Evolutionary conservation across 2,888 invertebrate species (phyloP).

Genomic region (Nomada lathburiana): DNA sequence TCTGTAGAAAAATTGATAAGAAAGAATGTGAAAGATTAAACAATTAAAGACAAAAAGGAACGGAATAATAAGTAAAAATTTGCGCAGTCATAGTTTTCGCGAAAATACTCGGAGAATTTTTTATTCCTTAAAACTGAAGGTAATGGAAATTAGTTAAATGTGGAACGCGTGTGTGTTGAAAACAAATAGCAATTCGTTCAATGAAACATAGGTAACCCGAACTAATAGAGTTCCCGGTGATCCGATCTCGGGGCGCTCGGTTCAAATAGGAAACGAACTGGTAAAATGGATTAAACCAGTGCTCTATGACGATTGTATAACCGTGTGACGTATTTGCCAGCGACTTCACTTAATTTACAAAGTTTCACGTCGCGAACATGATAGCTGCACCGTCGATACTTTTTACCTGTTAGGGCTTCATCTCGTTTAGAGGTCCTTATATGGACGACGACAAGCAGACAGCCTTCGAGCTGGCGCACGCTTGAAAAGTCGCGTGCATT

Average conservation of each 20-base stretch:
- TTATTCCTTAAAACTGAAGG: too few relatives aligned
- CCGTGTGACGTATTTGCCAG: slow-evolving; percentile 10
- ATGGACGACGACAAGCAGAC: slow-evolving; percentile 53
- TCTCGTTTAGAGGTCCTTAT: slow-evolving; percentile 69
- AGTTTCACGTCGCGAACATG: slow-evolving; percentile 18
- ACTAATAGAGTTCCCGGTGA: background rate
- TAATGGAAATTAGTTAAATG: background rate
- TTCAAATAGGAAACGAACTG: background rate
- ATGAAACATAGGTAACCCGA: background rate
- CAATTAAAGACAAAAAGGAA: background rate
- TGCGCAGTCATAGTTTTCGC: too few relatives aligned
- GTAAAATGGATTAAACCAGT: background rate
- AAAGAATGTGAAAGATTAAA: background rate
- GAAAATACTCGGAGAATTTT: too few relatives aligned
- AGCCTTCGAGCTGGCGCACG: slow-evolving; percentile 59
- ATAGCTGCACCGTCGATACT: background rate
- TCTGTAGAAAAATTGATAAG: too few relatives aligned
- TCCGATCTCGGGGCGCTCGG: background rate
- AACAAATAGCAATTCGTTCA: background rate
- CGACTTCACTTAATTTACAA: slow-evolving; percentile 26
- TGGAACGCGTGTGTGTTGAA: too few relatives aligned
- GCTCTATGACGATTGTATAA: slow-evolving; percentile 33
- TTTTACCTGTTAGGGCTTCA: slow-evolving; percentile 49
- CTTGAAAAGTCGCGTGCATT: slow-evolving; percentile 44
- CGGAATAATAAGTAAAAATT: too few relatives aligned